Evolutionary conservation across 1,140 invertebrate genomes (phyloP).

Genomic region (Papilio polytes): DNA sequence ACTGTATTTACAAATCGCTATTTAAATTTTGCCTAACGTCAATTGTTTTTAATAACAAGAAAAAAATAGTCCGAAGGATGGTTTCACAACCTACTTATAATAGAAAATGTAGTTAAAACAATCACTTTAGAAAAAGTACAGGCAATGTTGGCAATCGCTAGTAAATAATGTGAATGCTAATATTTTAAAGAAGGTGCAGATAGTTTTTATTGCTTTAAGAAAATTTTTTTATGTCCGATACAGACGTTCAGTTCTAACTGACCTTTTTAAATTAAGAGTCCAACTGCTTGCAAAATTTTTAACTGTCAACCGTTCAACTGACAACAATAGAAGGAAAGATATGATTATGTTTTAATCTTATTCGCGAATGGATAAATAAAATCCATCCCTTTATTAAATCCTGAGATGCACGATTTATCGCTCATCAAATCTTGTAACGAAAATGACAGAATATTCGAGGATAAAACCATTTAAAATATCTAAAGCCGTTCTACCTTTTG

Average conservation of each 20-base stretch:
- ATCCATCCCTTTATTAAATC: neutral
- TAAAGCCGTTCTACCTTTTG: neutral
- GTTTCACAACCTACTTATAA: neutral
- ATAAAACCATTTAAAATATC: neutral
- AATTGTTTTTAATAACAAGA: neutral
- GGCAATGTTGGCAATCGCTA: neutral
- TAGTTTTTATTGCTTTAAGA: too few relatives aligned
- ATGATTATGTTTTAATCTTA: neutral
- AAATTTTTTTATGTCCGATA: too few relatives aligned
- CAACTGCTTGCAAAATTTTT: too few relatives aligned
- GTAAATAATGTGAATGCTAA: too few relatives aligned
- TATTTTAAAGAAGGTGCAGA: too few relatives aligned
- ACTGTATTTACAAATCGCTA: slow-evolving; percentile 22
- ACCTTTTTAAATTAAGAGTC: too few relatives aligned
- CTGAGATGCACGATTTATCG: neutral
- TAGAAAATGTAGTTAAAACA: neutral
- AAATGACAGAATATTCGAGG: neutral
- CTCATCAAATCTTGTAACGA: neutral
- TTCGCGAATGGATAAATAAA: neutral
- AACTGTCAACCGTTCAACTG: neutral
- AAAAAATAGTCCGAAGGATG: neutral
- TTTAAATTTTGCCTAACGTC: neutral
- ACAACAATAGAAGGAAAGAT: neutral
- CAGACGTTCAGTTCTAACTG: too few relatives aligned
- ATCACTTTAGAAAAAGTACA: neutral